Evolutionary conservation across 2,797 vertebrate species (phyloP).

Genomic region (Podarcis lilfordi): DNA sequence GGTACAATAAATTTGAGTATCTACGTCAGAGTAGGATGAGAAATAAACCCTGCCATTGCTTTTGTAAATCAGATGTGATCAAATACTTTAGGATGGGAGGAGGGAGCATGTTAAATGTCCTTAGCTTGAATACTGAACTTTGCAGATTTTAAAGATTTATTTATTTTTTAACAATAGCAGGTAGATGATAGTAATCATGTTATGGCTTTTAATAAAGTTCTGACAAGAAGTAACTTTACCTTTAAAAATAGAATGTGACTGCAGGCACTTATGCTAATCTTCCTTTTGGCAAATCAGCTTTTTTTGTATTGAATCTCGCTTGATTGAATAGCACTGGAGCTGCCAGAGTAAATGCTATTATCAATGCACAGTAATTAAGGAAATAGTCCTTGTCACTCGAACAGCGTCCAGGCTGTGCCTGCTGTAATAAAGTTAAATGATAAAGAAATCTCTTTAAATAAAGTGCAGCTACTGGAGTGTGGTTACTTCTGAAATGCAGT

Average conservation of each 20-base stretch:
- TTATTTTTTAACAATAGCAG: constrained; percentile 57
- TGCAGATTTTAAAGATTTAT: neutral
- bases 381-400: constrained; percentile 79
- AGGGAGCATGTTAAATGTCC: constrained; percentile 48
- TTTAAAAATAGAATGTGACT: constrained; percentile 80
- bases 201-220: constrained; percentile 73
- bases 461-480: constrained; percentile 46
- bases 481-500: constrained; percentile 46
- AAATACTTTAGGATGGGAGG: constrained; percentile 31
- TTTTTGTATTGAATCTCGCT: constrained; percentile 78
- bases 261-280: constrained; percentile 77
- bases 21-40: constrained; percentile 4
- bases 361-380: constrained; percentile 79
- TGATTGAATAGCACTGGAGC: constrained; percentile 77
- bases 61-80: constrained; percentile 47
- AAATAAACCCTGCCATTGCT: constrained; percentile 37
- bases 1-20: constrained; percentile 33
- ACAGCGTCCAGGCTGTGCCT: constrained; percentile 70
- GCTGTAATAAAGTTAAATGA: constrained; percentile 77
- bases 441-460: constrained; percentile 73
- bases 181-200: constrained; percentile 69
- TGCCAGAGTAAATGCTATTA: constrained; percentile 79
- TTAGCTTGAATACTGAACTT: constrained; percentile 48
- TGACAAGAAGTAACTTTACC: constrained; percentile 75
- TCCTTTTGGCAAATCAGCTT: constrained; percentile 79